Conservation (phyloP, 2,797 vertebrate species). For the Dallia pectoralis region DNA sequence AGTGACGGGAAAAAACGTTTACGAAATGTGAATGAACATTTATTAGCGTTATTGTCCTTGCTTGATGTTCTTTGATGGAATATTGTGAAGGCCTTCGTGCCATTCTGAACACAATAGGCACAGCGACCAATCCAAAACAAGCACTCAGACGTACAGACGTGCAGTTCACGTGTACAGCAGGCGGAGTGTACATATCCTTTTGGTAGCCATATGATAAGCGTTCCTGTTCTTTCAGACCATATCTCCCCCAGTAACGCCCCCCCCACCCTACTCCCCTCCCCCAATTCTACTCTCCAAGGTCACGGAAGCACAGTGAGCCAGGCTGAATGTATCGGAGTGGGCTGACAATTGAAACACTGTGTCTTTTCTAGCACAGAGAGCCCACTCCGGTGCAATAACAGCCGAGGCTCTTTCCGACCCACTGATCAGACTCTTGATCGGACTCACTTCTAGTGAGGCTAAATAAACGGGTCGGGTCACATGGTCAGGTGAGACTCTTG, state of each 20-base stretch:
- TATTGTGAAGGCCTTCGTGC: not conserved
- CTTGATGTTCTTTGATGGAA: not conserved
- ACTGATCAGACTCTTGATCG: not conserved
- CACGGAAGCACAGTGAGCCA: conserved; percentile 47
- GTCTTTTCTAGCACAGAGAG: conserved; percentile 46
- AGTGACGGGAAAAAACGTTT: too few relatives aligned
- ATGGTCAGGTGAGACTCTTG: not conserved
- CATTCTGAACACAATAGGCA: not conserved
- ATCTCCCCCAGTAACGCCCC: conserved; percentile 15
- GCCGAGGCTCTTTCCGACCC: not conserved
- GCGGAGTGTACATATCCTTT: conserved; percentile 2
- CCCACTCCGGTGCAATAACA: conserved; percentile 15
- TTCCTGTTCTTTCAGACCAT: conserved; percentile 45
- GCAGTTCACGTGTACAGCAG: too few relatives aligned
- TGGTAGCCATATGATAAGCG: conserved; percentile 50
- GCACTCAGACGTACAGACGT: not conserved
- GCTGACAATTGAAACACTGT: conserved; percentile 48
- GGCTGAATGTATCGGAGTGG: conserved; percentile 60
- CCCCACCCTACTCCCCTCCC: conserved; percentile 3
- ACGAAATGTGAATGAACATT: too few relatives aligned
- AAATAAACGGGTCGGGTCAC: not conserved
- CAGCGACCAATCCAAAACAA: not conserved
- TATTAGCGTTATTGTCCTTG: not conserved
- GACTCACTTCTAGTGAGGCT: not conserved
- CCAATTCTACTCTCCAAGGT: conserved; percentile 62